Base-by-base conservation (phyloP, 2,113 vertebrate genomes). In the Muntiacus muntjak region DNA sequence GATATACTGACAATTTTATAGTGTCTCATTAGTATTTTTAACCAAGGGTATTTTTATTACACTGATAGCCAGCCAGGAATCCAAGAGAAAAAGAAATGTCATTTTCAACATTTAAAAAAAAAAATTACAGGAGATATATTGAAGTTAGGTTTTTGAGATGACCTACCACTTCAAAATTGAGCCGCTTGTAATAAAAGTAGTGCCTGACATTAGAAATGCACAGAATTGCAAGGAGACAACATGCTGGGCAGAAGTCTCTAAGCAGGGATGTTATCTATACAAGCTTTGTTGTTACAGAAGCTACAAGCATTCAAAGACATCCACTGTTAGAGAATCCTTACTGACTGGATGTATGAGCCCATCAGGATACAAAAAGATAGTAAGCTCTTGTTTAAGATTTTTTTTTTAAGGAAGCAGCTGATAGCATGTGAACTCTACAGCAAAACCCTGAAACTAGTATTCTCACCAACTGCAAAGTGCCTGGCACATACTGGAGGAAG, bases 361-460 rank as follows among this genome's bases (percentile, higher is more conserved):
- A 84, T 30, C 33, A 89, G 87, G 87, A 64, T 14, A 33, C 87
- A 87, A 36, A 36, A 92, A 91, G 90, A 97, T 67, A 97, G 97
- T 85, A 79, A 97, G 94, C 90, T 96, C 87, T 94, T 98, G 92
- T 98, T 96, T 52, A 96, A 89, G 92, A 50, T 58, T 97, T 86
- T 96, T 96, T 87, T 84, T 90, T 94, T 71, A 93, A 90, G 90
- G 81, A 96, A 96, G 87, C 87, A 97, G 95, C 96, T 97, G 97
- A 97, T 62, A 97, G 92, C 85, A 93, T 89, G 82, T 82, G 95
- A 95, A 97, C 74, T 81, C 78, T n/a, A 91, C 15, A 91, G 85
- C 25, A 11, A 94, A 91, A 95, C 28, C 47, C 82, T 83, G 81
- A 97, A 95, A 93, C 96, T 79, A 96, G 84, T 85, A 96, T 87